A percentile compares a stretch with the other conserved stretches of the same genome.
These are phyloP conservation scores for Leptopilina drosophilae DNA, from an alignment of 2,888 invertebrate genomes.

Conservation along the genomic window DNA sequence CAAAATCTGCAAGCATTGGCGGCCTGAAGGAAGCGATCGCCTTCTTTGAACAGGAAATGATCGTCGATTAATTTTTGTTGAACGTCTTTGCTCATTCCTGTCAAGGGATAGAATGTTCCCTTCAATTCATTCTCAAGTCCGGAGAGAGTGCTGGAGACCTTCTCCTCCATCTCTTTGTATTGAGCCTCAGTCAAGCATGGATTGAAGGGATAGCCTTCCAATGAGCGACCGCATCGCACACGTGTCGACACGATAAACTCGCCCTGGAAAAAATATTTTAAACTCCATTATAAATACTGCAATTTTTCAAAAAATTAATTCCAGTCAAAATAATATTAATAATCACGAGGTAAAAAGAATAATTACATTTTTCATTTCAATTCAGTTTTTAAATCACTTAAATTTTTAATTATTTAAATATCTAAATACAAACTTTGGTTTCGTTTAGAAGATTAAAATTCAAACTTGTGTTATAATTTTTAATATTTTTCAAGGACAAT, in stretches of 20 bases:
- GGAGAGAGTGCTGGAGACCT: conserved; percentile 89
- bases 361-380: no score
- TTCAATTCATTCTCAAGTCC: conserved; percentile 93
- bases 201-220: conserved; percentile 98
- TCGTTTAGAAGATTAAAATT: no score
- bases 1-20: conserved; percentile 98
- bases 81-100: conserved; percentile 96
- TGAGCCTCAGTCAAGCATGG: conserved; percentile 97
- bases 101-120: conserved; percentile 96
- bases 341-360: no score
- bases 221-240: conserved; percentile 96
- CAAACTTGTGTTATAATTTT: no score
- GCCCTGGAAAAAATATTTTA: conserved; percentile 75
- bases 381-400: no score
- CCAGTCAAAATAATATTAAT: no score
- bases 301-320: background rate
- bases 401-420: no score
- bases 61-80: conserved; percentile 98
- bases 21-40: conserved; percentile 93
- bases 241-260: conserved; percentile 97
- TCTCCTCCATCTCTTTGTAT: conserved; percentile 98
- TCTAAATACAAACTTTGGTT: no score
- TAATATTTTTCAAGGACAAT: no score
- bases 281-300: background rate
- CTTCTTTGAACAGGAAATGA: conserved; percentile 99